Evolutionary conservation across 2,113 vertebrate genomes (phyloP).

Genomic region (Thalassarche chlororhynchos): DNA sequence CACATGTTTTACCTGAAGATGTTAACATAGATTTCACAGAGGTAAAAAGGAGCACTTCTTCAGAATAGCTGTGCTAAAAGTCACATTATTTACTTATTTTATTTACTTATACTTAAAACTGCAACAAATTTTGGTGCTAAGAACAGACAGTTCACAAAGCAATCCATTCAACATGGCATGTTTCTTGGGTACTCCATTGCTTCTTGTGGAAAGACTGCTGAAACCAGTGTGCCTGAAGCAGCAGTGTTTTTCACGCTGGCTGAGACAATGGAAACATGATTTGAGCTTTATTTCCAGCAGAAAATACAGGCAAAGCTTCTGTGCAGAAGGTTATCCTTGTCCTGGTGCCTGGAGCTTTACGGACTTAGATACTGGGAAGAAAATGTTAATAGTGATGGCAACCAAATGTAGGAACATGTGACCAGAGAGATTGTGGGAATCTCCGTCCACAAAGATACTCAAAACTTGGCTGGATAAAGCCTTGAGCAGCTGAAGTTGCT

Average conservation of each 20-base stretch:
- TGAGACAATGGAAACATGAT: neutral
- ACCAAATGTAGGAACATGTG: neutral
- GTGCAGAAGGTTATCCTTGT: neutral
- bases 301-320: neutral
- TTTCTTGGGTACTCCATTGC: neutral
- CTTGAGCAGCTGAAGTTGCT: neutral
- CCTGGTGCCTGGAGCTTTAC: neutral
- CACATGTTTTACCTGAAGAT: neutral
- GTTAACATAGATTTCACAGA: neutral
- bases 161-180: neutral
- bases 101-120: neutral
- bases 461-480: neutral
- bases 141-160: neutral
- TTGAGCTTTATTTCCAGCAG: neutral
- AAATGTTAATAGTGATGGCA: neutral
- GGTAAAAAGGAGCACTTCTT: neutral
- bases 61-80: neutral
- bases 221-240: neutral
- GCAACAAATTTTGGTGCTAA: neutral
- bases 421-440: neutral
- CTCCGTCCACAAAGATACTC: neutral
- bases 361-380: neutral
- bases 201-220: neutral
- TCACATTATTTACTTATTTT: neutral
- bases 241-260: neutral